Base-by-base conservation (phyloP, 2,888 invertebrate species). In the Proisotoma minuta region DNA sequence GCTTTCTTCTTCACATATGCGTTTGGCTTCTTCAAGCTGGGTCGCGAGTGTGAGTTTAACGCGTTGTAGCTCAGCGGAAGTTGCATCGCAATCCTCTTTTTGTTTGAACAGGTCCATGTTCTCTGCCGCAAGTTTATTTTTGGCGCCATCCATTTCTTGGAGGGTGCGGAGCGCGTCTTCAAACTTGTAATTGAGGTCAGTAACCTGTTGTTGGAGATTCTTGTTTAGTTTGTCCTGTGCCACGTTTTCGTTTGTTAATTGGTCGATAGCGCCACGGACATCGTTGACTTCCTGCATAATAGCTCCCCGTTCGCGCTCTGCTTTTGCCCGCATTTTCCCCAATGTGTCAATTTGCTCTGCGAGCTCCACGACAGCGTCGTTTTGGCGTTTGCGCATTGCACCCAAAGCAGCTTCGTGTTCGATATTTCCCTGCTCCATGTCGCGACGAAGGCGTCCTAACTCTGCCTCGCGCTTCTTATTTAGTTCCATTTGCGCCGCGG, bases 381-480 rank as follows among this genome's bases (percentile, higher is more conserved):
- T 97, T 85, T 98, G 96, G 87, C 99, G 99, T 88, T 99, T 99
- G 83, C 97, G 91, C 77, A 99, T 86, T 80, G 91, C 89, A 77
- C 93, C 90, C 77, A 97, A 86, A 75, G 95, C 92, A 69, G 92
- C 87, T 83, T 99, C 99, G 80, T 98, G 96, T 83, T 97, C 96
- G 81, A 98, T 92, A 85, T 95, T 95, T 79, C 92, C 87, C 81
- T 99, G 98, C 81, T 99, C 98, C 77, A 99, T 85, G 81, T 99
- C 98, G 75, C 95, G 90, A 76, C 98, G 90, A 76, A 99, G 87
- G 81, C 98, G 98, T 85, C 93, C 89, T 76, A 99, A 87, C 83
- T 99, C 99, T 77, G 95, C 92, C 82, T 99, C 99, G 75, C 99
- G 92, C 84, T 99, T 98, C 88, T 98, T 99, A 89, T 98, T 98